phyloP scores from a whole-genome alignment of 2,797 vertebrate species.

The Galago senegalensis region DNA sequence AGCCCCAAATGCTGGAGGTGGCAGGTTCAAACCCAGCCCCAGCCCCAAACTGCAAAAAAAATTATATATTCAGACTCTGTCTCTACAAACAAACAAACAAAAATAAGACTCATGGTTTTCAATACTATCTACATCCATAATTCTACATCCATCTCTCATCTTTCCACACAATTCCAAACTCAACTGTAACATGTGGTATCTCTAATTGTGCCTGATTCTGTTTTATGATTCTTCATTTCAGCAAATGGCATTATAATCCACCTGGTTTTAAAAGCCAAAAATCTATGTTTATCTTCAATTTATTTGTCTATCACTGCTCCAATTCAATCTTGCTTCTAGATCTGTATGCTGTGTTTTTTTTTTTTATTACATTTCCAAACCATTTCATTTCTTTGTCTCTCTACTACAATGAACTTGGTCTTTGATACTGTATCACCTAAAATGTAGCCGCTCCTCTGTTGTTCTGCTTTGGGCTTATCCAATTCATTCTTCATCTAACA shows the following conservation, averaged over 20 bases:
- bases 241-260: neutral
- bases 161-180: neutral
- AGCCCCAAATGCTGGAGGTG: no score
- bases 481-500: neutral
- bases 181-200: neutral
- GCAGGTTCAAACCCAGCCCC: no score
- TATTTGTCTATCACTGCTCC: neutral
- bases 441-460: neutral
- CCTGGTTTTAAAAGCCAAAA: neutral
- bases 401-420: neutral
- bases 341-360: neutral
- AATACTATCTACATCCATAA: neutral
- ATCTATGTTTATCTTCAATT: neutral
- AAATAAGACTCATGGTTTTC: neutral
- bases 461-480: neutral
- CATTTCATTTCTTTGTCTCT: neutral
- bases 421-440: neutral
- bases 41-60: no score
- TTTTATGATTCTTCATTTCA: neutral
- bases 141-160: neutral
- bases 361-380: neutral
- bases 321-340: neutral
- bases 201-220: neutral
- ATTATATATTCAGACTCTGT: no score
- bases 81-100: no score